A percentile compares a stretch with the other conserved stretches of the same genome.
Conservation (phyloP, 1,140 invertebrate genomes). For the Leucophenga varia region DNA sequence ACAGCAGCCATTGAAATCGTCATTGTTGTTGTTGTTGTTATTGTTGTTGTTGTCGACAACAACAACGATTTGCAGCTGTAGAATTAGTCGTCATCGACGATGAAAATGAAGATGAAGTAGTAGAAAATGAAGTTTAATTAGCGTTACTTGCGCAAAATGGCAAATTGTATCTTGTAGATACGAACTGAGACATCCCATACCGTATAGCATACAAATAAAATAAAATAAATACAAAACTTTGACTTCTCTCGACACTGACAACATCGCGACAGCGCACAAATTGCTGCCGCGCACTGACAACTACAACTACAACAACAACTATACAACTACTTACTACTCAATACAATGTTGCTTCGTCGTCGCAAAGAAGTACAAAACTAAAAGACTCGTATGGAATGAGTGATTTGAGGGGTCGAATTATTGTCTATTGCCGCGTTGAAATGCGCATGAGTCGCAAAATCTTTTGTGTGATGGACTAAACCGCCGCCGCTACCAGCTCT, state of each 20-base stretch:
- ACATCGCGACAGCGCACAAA: conserved; percentile 3
- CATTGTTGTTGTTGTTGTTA: too few species aligned
- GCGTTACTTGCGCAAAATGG: conserved; percentile 52
- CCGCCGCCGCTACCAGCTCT: too few species aligned
- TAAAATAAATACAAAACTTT: too few species aligned
- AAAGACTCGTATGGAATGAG: too few species aligned
- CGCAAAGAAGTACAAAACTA: too few species aligned
- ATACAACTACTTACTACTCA: conserved; percentile 19
- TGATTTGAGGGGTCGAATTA: too few species aligned
- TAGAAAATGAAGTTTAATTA: conserved; percentile 52
- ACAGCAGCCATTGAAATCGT: conserved; percentile 16
- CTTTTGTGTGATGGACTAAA: too few species aligned
- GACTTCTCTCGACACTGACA: too few species aligned
- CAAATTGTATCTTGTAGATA: conserved; percentile 41
- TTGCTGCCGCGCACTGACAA: conserved; percentile 1
- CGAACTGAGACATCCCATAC: conserved; percentile 1
- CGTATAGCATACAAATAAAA: conserved; percentile 3
- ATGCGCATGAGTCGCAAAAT: too few species aligned
- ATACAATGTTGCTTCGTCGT: background rate
- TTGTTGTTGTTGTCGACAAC: too few species aligned
- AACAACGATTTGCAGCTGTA: conserved; percentile 11
- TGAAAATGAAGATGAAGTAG: conserved; percentile 38
- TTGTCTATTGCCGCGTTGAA: too few species aligned
- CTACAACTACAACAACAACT: conserved; percentile 11
- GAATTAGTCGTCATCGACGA: conserved; percentile 9